These are phyloP conservation scores for Embidobia sp. DNA, from an alignment of 2,888 invertebrate species.

Conservation along the genomic window DNA sequence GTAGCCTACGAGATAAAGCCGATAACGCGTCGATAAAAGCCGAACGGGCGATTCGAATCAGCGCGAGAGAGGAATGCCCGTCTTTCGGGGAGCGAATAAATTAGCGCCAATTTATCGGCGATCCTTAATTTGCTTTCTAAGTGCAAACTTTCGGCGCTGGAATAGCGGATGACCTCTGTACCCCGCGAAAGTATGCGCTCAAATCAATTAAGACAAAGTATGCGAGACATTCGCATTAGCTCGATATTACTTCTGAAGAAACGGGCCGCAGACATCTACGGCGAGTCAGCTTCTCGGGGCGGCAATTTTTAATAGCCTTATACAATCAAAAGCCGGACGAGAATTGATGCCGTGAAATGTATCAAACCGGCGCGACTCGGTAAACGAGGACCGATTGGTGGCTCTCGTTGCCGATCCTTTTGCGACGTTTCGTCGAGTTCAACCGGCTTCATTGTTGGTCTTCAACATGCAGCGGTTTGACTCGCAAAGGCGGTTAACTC, in stretches of 20 bases:
- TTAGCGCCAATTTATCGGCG: too few relatives aligned
- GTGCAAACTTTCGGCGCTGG: too few relatives aligned
- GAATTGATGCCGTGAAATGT: constrained; percentile 43
- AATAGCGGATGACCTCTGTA: too few relatives aligned
- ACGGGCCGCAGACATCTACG: constrained; percentile 52
- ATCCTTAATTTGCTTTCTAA: constrained; percentile 44
- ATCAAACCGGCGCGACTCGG: constrained; percentile 27
- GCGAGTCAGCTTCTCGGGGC: constrained; percentile 29
- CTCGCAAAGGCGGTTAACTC: constrained; percentile 7
- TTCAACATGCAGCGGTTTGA: too few relatives aligned
- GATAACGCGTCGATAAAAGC: too few relatives aligned
- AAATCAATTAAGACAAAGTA: constrained; percentile 34
- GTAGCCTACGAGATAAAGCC: too few relatives aligned
- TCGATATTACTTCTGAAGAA: constrained; percentile 56
- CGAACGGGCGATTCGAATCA: too few relatives aligned
- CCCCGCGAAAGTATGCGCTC: constrained; percentile 7
- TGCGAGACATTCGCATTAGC: constrained; percentile 47
- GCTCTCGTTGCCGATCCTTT: constrained; percentile 6
- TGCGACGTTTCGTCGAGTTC: constrained; percentile 22
- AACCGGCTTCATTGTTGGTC: too few relatives aligned
- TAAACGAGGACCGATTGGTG: too few relatives aligned
- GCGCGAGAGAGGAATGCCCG: too few relatives aligned
- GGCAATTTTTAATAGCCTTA: constrained; percentile 59
- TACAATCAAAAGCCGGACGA: constrained; percentile 42
- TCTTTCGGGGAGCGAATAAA: too few relatives aligned